Evolutionary conservation across 2,797 vertebrate species (phyloP).

Genomic region (Typhlichthys subterraneus): DNA sequence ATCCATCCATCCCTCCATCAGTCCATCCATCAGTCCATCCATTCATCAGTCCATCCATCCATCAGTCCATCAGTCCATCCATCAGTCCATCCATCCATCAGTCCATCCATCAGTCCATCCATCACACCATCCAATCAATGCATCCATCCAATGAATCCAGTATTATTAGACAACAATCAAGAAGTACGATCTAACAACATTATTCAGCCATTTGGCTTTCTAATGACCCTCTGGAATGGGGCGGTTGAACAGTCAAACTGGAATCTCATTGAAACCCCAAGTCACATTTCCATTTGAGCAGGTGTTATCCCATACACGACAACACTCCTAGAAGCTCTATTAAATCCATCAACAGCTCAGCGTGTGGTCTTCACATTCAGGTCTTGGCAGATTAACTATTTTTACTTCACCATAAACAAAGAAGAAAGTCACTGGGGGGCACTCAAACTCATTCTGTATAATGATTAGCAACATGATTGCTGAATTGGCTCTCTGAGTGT

Average conservation of each 20-base stretch:
- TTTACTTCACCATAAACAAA: conserved; percentile 38
- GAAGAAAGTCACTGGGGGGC: conserved; percentile 11
- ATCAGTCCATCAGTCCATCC: no score
- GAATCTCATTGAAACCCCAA: conserved; percentile 37
- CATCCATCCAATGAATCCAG: conserved; percentile 32
- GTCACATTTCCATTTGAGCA: conserved; percentile 31
- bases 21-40: no score
- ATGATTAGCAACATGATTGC: conserved; percentile 29
- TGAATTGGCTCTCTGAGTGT: conserved; percentile 1
- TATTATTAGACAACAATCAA: conserved; percentile 49
- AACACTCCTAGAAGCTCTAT: conserved; percentile 17
- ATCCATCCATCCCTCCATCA: no score
- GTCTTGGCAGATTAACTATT: conserved; percentile 18
- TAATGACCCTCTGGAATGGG: conserved; percentile 35
- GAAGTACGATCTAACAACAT: conserved; percentile 47
- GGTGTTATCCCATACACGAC: conserved; percentile 38
- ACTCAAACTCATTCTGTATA: conserved; percentile 16
- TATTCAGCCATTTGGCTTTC: conserved; percentile 37
- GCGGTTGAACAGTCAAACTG: conserved; percentile 30
- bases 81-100: no score
- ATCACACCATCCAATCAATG: no score
- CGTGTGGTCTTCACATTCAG: conserved; percentile 27
- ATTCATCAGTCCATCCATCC: no score
- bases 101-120: no score
- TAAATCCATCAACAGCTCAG: conserved; percentile 35